Conservation (phyloP, 2,797 vertebrate species). For the Myripristis jacobus region DNA sequence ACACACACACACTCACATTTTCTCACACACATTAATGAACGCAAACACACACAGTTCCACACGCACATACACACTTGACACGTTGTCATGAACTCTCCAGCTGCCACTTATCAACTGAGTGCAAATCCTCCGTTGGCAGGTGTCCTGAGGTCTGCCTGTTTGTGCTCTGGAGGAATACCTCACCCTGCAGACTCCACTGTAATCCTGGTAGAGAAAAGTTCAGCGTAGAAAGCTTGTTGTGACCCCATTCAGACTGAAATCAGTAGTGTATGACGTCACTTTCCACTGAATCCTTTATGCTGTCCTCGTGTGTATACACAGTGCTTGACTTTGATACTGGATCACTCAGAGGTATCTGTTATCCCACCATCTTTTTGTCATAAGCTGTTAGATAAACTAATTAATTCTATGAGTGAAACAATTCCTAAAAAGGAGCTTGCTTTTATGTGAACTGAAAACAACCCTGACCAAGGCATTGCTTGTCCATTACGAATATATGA, state of each 20-base stretch:
- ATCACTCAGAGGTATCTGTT: neutral
- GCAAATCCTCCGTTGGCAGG: slow-evolving; percentile 62
- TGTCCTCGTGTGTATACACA: neutral
- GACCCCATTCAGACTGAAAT: slow-evolving; percentile 20
- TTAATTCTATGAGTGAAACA: neutral
- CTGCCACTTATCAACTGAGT: slow-evolving; percentile 70
- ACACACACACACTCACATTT: slow-evolving; percentile 7
- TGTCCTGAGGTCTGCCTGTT: slow-evolving; percentile 34
- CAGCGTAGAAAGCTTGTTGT: slow-evolving; percentile 18
- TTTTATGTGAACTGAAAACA: neutral
- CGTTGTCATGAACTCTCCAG: slow-evolving; percentile 71
- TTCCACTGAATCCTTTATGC: neutral
- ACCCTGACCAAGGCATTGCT: neutral
- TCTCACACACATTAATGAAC: slow-evolving; percentile 22
- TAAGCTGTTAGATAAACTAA: neutral
- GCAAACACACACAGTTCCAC: slow-evolving; percentile 8
- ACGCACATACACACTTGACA: slow-evolving; percentile 62
- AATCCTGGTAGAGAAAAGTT: neutral
- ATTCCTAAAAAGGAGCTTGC: neutral
- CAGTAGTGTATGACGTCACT: neutral
- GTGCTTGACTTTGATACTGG: neutral
- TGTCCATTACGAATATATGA: neutral
- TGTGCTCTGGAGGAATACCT: slow-evolving; percentile 40
- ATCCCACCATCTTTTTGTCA: neutral
- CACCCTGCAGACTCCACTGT: neutral